Percentiles rank a stretch among this genome's conserved stretches.
These are phyloP conservation scores for Heliornis fulica DNA, from an alignment of 2,113 vertebrate species.

Conservation along the genomic window DNA sequence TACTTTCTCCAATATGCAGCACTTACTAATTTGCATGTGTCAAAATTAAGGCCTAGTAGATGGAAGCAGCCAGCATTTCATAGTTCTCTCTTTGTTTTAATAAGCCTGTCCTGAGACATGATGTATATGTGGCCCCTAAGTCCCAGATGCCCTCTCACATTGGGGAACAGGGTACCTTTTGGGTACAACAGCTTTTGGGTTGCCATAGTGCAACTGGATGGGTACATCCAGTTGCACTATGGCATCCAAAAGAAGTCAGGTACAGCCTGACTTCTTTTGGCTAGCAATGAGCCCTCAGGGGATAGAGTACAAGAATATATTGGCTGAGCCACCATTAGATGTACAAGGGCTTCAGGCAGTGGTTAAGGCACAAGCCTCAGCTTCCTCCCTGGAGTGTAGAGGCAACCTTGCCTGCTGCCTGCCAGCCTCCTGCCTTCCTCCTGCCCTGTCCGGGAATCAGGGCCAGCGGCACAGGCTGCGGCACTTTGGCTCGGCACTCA, in stretches of 20 bases:
- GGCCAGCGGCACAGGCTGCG: not conserved
- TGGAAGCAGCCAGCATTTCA: not conserved
- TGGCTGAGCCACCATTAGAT: not conserved
- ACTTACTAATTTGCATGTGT: not conserved
- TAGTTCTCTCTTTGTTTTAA: not conserved
- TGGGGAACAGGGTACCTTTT: not conserved
- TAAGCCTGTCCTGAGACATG: not conserved
- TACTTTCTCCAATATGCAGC: slow-evolving; percentile 43
- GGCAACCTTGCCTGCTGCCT: not conserved
- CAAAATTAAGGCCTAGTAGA: not conserved
- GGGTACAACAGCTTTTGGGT: not conserved
- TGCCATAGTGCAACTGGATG: not conserved
- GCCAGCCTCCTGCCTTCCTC: not conserved
- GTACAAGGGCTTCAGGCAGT: not conserved
- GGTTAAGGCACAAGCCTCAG: not conserved
- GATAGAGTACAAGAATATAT: not conserved
- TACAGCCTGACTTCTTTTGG: not conserved
- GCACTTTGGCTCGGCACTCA: not conserved
- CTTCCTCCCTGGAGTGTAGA: fast-evolving
- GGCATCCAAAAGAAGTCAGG: too few relatives aligned
- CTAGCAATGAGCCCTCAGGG: not conserved
- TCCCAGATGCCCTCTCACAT: not conserved
- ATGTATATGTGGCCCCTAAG: fast-evolving
- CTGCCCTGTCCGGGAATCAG: fast-evolving
- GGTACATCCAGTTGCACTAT: too few relatives aligned